A percentile compares a stretch with the other conserved stretches of the same genome.
These are phyloP conservation scores for Acanthosoma haemorrhoidale DNA, from an alignment of 2,888 invertebrate genomes.

Conservation along the genomic window DNA sequence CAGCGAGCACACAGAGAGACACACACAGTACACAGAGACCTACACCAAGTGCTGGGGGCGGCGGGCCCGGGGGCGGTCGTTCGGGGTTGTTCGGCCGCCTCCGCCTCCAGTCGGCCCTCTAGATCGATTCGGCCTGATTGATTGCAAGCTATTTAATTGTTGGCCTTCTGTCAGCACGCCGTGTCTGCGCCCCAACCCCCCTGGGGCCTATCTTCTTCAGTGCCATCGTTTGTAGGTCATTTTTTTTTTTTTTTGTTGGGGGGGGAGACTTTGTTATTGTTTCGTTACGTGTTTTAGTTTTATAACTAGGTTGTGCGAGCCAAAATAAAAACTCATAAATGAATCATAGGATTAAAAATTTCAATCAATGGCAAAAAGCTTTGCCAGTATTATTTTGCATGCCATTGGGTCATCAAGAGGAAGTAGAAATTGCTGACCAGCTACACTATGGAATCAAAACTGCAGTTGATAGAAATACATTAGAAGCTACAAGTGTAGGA, in stretches of 20 bases:
- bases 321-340: too few relatives aligned
- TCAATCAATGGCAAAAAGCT: too few relatives aligned
- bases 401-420: too few relatives aligned
- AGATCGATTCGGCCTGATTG: slow-evolving; percentile 4
- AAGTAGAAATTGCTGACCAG: too few relatives aligned
- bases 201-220: not conserved
- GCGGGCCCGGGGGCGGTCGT: not conserved
- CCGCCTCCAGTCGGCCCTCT: not conserved
- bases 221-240: not conserved
- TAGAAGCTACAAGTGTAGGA: too few relatives aligned
- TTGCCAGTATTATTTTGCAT: too few relatives aligned
- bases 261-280: too few relatives aligned
- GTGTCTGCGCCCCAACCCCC: not conserved
- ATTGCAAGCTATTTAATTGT: slow-evolving; percentile 15
- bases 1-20: not conserved
- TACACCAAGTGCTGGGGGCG: not conserved
- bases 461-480: too few relatives aligned
- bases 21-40: not conserved
- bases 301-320: too few relatives aligned
- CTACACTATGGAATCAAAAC: too few relatives aligned
- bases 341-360: too few relatives aligned
- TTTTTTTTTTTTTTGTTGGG: not conserved
- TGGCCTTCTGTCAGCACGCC: slow-evolving; percentile 1
- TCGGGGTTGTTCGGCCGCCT: not conserved
- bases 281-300: too few relatives aligned